Conservation (phyloP, 1,140 invertebrate species). For the Mizuhopecten yessoensis region DNA sequence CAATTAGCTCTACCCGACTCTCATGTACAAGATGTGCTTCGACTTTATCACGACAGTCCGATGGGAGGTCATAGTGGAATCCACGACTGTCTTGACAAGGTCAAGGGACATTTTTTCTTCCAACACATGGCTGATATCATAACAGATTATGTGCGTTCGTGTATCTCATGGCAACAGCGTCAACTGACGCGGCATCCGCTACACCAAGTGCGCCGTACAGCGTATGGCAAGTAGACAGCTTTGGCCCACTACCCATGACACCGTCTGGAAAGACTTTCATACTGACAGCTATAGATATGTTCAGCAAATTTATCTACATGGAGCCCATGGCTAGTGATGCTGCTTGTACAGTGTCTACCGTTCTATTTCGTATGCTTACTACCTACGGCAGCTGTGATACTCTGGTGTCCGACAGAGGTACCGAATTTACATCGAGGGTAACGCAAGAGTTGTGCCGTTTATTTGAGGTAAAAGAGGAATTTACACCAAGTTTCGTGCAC, state of each 20-base stretch:
- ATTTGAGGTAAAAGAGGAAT: slow-evolving; percentile 48
- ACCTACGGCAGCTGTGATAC: slow-evolving; percentile 38
- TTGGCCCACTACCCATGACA: slow-evolving; percentile 42
- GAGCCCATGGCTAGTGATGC: slow-evolving; percentile 47
- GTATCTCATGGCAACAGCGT: slow-evolving; percentile 31
- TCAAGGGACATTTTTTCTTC: slow-evolving; percentile 47
- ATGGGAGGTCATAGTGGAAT: slow-evolving; percentile 46
- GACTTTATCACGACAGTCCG: slow-evolving; percentile 43
- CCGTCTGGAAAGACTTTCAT: slow-evolving; percentile 29
- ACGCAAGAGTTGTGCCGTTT: slow-evolving; percentile 46
- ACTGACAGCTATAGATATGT: slow-evolving; percentile 56
- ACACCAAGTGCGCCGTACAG: slow-evolving; percentile 44
- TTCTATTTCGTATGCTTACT: neutral
- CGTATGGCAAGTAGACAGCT: slow-evolving; percentile 47
- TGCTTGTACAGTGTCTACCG: slow-evolving; percentile 51
- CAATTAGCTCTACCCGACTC: slow-evolving; percentile 45
- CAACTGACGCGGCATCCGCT: slow-evolving; percentile 42
- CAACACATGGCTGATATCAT: slow-evolving; percentile 24
- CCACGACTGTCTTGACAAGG: slow-evolving; percentile 41
- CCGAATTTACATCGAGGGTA: neutral
- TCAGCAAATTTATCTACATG: slow-evolving; percentile 50
- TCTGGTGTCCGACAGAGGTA: slow-evolving; percentile 36
- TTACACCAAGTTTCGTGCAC: slow-evolving; percentile 43
- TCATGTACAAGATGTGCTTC: slow-evolving; percentile 32
- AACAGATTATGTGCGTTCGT: slow-evolving; percentile 47